Percentiles rank a stretch among this genome's conserved stretches.
Conservation (phyloP, 2,797 vertebrate species). For the Anas bahamensis region DNA sequence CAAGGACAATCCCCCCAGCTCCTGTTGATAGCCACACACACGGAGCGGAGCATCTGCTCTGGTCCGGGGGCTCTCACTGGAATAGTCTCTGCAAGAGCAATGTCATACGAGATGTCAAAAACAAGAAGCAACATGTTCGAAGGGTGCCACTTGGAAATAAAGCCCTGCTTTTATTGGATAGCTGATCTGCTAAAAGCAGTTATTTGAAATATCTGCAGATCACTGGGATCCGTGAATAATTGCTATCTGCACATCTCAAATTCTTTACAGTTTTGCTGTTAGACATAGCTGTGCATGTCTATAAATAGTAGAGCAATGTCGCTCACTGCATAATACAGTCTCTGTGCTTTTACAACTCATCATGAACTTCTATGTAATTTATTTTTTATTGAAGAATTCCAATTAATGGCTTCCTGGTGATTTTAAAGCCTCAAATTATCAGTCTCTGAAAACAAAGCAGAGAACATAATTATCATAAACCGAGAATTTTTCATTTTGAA, state of each 20-base stretch:
- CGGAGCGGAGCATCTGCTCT: background rate
- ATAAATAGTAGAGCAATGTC: constrained; percentile 81
- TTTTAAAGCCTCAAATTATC: constrained; percentile 91
- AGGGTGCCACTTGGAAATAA: constrained; percentile 72
- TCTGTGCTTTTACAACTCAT: constrained; percentile 87
- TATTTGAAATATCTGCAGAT: constrained; percentile 80
- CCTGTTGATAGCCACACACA: background rate
- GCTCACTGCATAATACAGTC: constrained; percentile 84
- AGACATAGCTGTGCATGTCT: constrained; percentile 74
- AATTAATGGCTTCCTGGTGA: constrained; percentile 91
- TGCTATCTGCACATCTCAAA: constrained; percentile 80
- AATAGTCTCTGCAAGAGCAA: constrained; percentile 13
- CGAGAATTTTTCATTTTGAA: constrained; percentile 89
- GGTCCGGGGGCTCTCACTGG: background rate
- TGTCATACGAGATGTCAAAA: constrained; percentile 67
- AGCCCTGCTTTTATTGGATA: constrained; percentile 71
- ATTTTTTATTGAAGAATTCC: constrained; percentile 91
- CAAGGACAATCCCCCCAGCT: background rate
- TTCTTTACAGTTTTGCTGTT: constrained; percentile 79
- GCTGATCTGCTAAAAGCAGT: constrained; percentile 77
- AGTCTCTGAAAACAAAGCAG: constrained; percentile 89
- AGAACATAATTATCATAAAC: constrained; percentile 90
- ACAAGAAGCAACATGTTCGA: constrained; percentile 61
- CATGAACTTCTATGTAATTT: constrained; percentile 88
- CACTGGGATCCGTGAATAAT: constrained; percentile 74